Evolutionary conservation across 1,140 invertebrate genomes (phyloP).

Genomic region (Vanessa atalanta): DNA sequence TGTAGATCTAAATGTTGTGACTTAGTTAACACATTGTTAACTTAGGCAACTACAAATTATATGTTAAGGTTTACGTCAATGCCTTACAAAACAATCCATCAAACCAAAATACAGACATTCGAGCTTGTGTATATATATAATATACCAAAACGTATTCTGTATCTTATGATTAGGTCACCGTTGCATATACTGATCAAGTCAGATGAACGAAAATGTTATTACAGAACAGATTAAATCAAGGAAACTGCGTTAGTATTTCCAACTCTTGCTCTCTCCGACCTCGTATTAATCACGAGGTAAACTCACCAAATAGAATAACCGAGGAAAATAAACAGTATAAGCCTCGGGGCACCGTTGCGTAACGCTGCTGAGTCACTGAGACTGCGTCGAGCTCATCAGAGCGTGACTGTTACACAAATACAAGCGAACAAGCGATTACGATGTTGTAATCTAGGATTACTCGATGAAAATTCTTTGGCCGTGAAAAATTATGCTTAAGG

Average conservation of each 20-base stretch:
- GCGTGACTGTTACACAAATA: constrained; percentile 62
- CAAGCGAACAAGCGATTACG: constrained; percentile 51
- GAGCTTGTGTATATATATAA: no score
- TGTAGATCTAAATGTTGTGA: no score
- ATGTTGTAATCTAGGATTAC: constrained; percentile 53
- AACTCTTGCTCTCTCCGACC: constrained; percentile 45
- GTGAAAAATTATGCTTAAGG: constrained; percentile 60
- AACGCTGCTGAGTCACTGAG: constrained; percentile 63
- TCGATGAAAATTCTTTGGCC: constrained; percentile 58
- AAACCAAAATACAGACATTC: no score
- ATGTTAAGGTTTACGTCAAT: no score
- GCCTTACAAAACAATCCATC: no score
- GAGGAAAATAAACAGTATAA: constrained; percentile 63
- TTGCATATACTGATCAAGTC: no score
- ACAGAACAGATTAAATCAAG: neutral
- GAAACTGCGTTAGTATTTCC: neutral
- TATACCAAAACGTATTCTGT: no score
- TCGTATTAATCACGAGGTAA: constrained; percentile 60
- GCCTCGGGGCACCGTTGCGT: constrained; percentile 57
- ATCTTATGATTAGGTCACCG: no score
- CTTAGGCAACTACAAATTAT: no score
- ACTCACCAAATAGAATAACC: constrained; percentile 62
- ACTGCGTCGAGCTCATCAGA: constrained; percentile 46
- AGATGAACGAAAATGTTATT: neutral
- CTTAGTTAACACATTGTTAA: no score